Conservation (phyloP, 2,113 vertebrate genomes). For the Pseudopodoces humilis region DNA sequence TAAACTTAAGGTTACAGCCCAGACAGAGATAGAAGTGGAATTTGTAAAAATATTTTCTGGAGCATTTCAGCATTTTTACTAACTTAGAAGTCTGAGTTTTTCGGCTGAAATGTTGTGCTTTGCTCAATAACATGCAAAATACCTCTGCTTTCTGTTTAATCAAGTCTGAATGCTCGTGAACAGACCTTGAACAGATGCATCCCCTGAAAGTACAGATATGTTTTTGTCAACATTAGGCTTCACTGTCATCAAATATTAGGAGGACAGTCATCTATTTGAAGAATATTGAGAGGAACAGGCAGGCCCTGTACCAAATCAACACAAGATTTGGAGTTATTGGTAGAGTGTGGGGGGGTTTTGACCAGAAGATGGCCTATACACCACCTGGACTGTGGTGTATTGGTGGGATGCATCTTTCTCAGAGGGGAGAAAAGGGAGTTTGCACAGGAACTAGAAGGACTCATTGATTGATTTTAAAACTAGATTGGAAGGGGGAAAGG, state of each 20-base stretch:
- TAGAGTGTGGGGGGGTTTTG: background rate
- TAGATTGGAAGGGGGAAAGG: background rate
- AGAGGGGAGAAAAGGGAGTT: background rate
- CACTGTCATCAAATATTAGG: background rate
- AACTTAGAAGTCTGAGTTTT: background rate
- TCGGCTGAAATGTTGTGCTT: background rate
- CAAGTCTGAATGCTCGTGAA: background rate
- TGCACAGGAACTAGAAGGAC: no score
- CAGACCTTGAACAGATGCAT: background rate
- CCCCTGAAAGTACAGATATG: background rate
- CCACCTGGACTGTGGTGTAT: no score
- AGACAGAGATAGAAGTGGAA: background rate
- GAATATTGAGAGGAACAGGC: background rate
- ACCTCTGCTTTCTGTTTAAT: background rate
- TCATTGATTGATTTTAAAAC: background rate
- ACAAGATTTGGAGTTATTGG: accelerated
- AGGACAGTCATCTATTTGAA: background rate
- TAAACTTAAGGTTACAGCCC: background rate
- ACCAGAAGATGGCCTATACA: background rate
- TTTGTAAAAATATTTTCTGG: background rate
- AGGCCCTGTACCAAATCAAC: background rate
- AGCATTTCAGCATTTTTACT: background rate
- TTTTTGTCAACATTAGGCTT: background rate
- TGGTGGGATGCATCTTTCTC: no score
- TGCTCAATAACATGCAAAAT: background rate